Conservation (phyloP, 2,797 vertebrate genomes). For the Myiotriccus ornatus region DNA sequence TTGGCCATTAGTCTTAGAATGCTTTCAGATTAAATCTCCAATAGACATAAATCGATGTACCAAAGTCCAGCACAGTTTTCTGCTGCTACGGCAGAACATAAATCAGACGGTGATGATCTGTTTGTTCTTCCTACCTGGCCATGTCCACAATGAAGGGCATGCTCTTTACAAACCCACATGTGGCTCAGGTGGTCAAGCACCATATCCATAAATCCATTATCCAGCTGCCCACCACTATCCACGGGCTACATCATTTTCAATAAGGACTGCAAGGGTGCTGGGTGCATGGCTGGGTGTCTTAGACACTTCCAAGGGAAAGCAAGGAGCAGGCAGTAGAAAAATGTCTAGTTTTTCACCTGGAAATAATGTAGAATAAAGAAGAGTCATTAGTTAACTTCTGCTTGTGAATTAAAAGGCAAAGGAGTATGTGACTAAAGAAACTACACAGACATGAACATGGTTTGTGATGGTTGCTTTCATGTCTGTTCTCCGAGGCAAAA, state of each 20-base stretch:
- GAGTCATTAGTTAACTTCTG: not conserved
- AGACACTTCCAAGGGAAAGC: not conserved
- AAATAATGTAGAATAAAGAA: not conserved
- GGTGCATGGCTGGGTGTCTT: not conserved
- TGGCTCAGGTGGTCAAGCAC: not conserved
- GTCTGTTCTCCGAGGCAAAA: not conserved
- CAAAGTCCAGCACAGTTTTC: not conserved
- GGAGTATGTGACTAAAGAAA: not conserved
- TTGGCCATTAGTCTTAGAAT: not conserved
- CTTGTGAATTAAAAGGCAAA: not conserved
- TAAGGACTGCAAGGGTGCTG: not conserved
- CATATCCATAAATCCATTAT: not conserved
- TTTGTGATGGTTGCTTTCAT: not conserved
- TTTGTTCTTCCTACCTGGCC: not conserved
- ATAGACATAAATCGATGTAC: not conserved
- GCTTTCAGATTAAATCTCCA: constrained; percentile 11
- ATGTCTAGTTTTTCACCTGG: not conserved
- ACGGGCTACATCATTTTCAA: not conserved
- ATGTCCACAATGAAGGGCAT: not conserved
- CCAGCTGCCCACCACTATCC: not conserved
- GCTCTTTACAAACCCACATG: not conserved
- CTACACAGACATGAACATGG: rapidly evolving
- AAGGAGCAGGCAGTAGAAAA: not conserved
- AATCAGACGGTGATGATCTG: not conserved
- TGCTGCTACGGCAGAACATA: not conserved